Percentiles rank a stretch among this genome's conserved stretches.
Conservation (phyloP, 2,888 invertebrate species). For the Caprella mutica region DNA sequence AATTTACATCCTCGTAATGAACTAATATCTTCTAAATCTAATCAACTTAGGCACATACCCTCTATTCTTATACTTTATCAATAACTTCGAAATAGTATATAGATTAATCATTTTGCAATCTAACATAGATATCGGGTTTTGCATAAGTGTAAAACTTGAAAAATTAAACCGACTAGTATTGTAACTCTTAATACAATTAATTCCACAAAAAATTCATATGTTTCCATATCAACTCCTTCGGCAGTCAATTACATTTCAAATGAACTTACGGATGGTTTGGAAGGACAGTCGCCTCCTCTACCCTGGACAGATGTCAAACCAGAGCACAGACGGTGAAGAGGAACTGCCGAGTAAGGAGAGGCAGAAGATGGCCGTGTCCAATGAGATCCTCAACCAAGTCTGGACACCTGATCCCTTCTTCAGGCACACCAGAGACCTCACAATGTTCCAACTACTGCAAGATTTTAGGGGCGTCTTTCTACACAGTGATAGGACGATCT, state of each 20-base stretch:
- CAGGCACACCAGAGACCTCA: constrained; percentile 11
- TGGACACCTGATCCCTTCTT: constrained; percentile 18
- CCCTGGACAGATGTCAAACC: background rate
- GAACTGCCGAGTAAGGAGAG: background rate
- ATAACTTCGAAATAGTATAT: no score
- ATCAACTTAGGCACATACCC: no score
- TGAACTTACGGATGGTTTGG: constrained; percentile 14
- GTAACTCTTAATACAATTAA: no score
- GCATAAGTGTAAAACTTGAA: no score
- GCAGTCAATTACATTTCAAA: constrained; percentile 13
- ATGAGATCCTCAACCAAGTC: constrained; percentile 4
- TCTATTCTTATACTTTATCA: no score
- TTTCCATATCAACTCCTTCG: no score
- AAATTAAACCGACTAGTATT: no score
- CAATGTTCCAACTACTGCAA: constrained; percentile 10
- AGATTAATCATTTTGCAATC: no score
- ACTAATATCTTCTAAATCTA: no score
- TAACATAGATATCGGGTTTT: no score
- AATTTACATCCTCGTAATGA: no score
- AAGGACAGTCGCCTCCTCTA: constrained; percentile 10
- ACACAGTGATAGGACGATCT: constrained; percentile 12
- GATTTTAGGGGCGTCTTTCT: constrained; percentile 10
- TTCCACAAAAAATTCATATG: no score
- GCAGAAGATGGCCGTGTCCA: constrained; percentile 10
- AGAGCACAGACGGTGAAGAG: background rate